These are phyloP conservation scores for Zoanthus solanderi DNA, from an alignment of 92 coral and sea anemone species.

Conservation along the genomic window DNA sequence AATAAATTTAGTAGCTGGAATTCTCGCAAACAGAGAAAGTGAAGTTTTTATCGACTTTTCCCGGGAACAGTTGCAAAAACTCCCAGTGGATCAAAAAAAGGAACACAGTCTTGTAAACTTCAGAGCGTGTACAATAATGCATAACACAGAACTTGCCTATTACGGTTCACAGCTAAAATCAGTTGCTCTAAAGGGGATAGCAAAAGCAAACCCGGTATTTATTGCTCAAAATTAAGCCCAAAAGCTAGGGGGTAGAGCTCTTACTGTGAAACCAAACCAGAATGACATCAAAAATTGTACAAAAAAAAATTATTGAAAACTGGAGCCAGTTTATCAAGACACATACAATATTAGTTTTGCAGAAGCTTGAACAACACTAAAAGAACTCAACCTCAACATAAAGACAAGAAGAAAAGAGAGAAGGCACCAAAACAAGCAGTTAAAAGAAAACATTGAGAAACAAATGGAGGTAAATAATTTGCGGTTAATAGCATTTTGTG, in stretches of 20 bases:
- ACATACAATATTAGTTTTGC: slow-evolving; percentile 40
- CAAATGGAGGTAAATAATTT: slow-evolving; percentile 55
- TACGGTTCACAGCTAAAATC: slow-evolving; percentile 54
- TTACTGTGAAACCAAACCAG: slow-evolving; percentile 32
- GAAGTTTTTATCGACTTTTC: slow-evolving; percentile 41
- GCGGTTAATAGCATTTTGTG: neutral
- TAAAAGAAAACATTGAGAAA: slow-evolving; percentile 56
- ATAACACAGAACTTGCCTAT: slow-evolving; percentile 31
- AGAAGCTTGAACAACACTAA: slow-evolving; percentile 42
- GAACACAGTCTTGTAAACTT: slow-evolving; percentile 62
- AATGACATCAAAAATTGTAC: slow-evolving; percentile 53
- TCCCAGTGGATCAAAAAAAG: slow-evolving; percentile 26
- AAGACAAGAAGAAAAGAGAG: slow-evolving; percentile 40
- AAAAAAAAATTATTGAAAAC: slow-evolving; percentile 50
- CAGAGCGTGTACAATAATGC: slow-evolving; percentile 56
- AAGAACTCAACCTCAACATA: slow-evolving; percentile 52
- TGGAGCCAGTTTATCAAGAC: slow-evolving; percentile 43
- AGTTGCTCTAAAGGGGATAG: slow-evolving; percentile 51
- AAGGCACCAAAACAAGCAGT: slow-evolving; percentile 26
- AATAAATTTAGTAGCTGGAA: slow-evolving; percentile 53
- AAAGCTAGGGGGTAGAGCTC: slow-evolving; percentile 19
- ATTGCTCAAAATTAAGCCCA: slow-evolving; percentile 41
- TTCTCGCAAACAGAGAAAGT: slow-evolving; percentile 51
- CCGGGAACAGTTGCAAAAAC: slow-evolving; percentile 44
- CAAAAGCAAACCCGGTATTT: slow-evolving; percentile 52